Evolutionary conservation across 2,888 invertebrate genomes (phyloP), one percentile per base, ranked within the genome.

Genomic region (Galeruca laticollis): DNA sequence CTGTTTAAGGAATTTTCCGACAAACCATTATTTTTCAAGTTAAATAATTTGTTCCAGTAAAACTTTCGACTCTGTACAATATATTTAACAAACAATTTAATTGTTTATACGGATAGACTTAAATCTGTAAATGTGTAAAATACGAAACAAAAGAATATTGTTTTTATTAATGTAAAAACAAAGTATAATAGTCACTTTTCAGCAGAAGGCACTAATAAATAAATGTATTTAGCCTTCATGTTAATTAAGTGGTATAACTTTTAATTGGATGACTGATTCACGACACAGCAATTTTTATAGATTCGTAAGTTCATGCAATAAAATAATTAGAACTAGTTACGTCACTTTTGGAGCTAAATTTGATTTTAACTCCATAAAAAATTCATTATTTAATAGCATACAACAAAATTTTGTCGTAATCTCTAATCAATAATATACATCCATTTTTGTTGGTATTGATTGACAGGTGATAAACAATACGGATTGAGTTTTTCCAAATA

Each of bases 111-210:
- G n/a, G 10, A 13, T 47, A 9, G 9, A 47, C 18, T 47, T 10
- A 18, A 57, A 37, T 57, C 35, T 35, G 52, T 60, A 60, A 62
- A 56, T 13, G 26, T 37, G 13, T 20, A 56, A 51, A 18, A 56
- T 33, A 26, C 13, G 8, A 52, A 33, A 33, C 43, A 52, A 37
- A 56, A 3, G n/a, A 18, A 10, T 33, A 20, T 26, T n/a, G 18
- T 64, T 40, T 10, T 15, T 54, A 54, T 52, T 61, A 64, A 67
- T 63, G 60, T 35, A 13, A 47, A 47, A 47, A 47, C 47, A n/a
- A 47, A 47, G 8, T 15, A 47, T 8, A 47, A 5, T 13, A 5
- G 2, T 47, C 47, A 47, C 18, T 47, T 47, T 47, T 18, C 9
- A 47, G 15, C 6, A 18, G 47, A 47, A 6, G 18, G 8, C 47